A percentile compares a stretch with the other conserved stretches of the same genome.
Conservation (phyloP, 2,113 vertebrate genomes). For the Epinephelus cyanopodus region DNA sequence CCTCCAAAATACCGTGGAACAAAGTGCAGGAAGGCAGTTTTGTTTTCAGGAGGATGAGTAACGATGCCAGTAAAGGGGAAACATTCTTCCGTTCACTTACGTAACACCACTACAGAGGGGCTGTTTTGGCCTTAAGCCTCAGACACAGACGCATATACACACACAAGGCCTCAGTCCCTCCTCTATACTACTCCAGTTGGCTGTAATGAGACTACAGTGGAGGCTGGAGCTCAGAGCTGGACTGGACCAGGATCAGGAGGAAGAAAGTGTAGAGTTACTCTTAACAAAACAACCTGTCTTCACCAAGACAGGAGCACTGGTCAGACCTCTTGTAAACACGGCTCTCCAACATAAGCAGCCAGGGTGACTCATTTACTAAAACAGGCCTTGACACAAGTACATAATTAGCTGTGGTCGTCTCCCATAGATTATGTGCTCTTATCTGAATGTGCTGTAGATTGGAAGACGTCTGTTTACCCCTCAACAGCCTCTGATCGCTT, state of each 20-base stretch:
- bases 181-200: conserved; percentile 61
- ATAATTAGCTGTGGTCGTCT: conserved; percentile 34
- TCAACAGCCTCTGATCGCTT: conserved; percentile 45
- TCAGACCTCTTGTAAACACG: conserved; percentile 63
- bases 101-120: conserved; percentile 74
- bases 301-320: conserved; percentile 51
- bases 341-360: conserved; percentile 30
- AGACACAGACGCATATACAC: conserved; percentile 44
- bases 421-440: conserved; percentile 14
- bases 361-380: conserved; percentile 59
- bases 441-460: neutral
- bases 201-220: conserved; percentile 58
- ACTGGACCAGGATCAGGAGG: conserved; percentile 55
- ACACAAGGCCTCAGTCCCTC: conserved; percentile 44
- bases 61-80: conserved; percentile 72
- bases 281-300: conserved; percentile 23
- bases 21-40: conserved; percentile 41
- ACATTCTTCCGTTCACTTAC: conserved; percentile 73
- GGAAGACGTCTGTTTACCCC: conserved; percentile 2
- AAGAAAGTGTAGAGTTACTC: conserved; percentile 65
- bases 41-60: conserved; percentile 61
- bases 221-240: conserved; percentile 52
- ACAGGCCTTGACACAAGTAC: conserved; percentile 31
- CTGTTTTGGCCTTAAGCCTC: conserved; percentile 73
- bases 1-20: conserved; percentile 6